Conservation (phyloP, 30 jellyfish, hydroid and myxozoan genomes). For the Pseudorhiza aurosa region DNA sequence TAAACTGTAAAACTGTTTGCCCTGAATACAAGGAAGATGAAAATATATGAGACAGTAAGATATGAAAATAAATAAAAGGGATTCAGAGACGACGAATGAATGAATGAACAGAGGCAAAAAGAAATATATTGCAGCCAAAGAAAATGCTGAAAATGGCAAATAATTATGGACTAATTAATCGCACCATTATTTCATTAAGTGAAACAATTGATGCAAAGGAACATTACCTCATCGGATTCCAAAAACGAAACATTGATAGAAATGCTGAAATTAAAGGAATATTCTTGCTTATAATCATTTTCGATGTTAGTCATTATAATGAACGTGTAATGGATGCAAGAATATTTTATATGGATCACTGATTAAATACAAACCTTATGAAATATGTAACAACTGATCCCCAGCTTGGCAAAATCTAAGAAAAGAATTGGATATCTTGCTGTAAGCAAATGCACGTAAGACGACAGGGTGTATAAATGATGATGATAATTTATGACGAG, state of each 20-base stretch:
- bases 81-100: background rate
- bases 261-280: constrained; percentile 19
- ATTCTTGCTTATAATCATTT: no score
- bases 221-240: constrained; percentile 58
- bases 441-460: no score
- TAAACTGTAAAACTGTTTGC: background rate
- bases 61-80: background rate
- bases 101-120: background rate
- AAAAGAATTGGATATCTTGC: background rate
- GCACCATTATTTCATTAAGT: background rate
- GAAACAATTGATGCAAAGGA: background rate
- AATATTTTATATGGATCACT: no score
- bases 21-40: background rate
- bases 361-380: constrained; percentile 35
- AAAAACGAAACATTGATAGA: constrained; percentile 25
- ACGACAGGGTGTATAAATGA: no score
- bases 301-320: no score
- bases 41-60: background rate
- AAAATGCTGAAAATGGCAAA: background rate
- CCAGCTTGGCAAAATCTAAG: constrained; percentile 62
- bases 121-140: background rate
- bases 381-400: constrained; percentile 76
- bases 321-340: no score
- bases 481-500: no score
- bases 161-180: background rate